A percentile compares a stretch with the other conserved stretches of the same genome.
Evolutionary conservation across 2,113 vertebrate genomes (phyloP).

Genomic region (Plecotus auritus): DNA sequence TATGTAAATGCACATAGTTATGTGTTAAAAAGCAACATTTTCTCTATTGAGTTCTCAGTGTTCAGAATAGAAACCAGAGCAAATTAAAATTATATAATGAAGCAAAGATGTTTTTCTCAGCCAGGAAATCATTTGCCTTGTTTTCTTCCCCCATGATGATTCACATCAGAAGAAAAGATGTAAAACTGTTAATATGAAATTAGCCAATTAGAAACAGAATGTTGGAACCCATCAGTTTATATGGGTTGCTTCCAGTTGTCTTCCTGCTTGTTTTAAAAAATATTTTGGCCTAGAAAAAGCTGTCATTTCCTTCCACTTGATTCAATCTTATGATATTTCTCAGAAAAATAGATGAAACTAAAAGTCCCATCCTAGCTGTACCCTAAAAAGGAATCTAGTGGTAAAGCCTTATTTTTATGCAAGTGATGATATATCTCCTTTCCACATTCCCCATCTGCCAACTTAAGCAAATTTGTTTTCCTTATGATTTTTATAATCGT

Average conservation of each 20-base stretch:
- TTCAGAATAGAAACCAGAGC: slow-evolving; percentile 58
- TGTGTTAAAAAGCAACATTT: slow-evolving; percentile 50
- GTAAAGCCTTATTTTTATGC: background rate
- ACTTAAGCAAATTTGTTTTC: background rate
- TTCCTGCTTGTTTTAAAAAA: slow-evolving; percentile 39
- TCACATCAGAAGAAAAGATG: slow-evolving; percentile 60
- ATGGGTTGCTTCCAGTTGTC: slow-evolving; percentile 33
- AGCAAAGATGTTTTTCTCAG: slow-evolving; percentile 62
- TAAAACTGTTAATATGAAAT: slow-evolving; percentile 67
- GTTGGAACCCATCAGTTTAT: slow-evolving; percentile 46
- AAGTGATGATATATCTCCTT: background rate
- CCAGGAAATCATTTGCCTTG: slow-evolving; percentile 63
- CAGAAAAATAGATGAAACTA: background rate
- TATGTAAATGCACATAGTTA: slow-evolving; percentile 47
- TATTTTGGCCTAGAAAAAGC: slow-evolving; percentile 39
- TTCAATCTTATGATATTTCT: background rate
- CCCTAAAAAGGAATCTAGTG: background rate
- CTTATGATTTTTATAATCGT: background rate
- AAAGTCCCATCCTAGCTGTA: background rate
- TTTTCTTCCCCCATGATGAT: slow-evolving; percentile 62
- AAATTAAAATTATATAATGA: slow-evolving; percentile 72
- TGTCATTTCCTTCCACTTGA: slow-evolving; percentile 2
- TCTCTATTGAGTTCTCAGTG: slow-evolving; percentile 55
- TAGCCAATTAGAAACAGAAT: slow-evolving; percentile 67
- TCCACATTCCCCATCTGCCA: background rate